phyloP scores from a whole-genome alignment of 1,140 invertebrate species.

The Drosophila micromelanica region DNA sequence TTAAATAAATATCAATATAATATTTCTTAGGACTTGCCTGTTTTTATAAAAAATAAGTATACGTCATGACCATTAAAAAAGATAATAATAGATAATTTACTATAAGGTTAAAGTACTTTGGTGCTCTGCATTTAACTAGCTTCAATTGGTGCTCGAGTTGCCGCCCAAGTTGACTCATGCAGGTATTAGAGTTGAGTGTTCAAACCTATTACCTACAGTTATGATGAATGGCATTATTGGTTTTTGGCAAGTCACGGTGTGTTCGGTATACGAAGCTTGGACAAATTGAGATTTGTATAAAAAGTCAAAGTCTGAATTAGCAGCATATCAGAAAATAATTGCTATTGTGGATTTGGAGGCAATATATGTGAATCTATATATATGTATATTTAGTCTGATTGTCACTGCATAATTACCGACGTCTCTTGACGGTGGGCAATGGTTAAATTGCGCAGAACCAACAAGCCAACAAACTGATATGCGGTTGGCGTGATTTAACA shows the following conservation, averaged over 20 bases:
- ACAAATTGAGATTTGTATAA: constrained; percentile 44
- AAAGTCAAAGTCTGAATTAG: constrained; percentile 59
- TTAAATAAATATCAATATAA: too few species aligned
- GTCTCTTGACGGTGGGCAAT: constrained; percentile 31
- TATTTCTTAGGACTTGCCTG: too few species aligned
- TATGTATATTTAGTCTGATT: constrained; percentile 30
- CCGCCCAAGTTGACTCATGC: constrained; percentile 24
- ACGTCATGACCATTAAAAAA: too few species aligned
- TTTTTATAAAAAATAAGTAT: too few species aligned
- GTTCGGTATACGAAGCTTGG: constrained; percentile 38
- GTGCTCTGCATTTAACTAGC: constrained; percentile 32
- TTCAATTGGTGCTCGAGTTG: constrained; percentile 4
- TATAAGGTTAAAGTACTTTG: background rate
- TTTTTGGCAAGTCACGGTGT: constrained; percentile 57
- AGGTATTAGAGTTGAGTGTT: background rate
- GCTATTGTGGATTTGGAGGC: constrained; percentile 60
- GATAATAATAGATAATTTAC: background rate
- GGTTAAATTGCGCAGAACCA: constrained; percentile 22
- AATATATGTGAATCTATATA: constrained; percentile 4
- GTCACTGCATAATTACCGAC: constrained; percentile 66
- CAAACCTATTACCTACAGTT: constrained; percentile 32
- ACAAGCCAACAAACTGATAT: too few species aligned
- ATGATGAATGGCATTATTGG: constrained; percentile 40
- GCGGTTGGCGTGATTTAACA: constrained; percentile 74
- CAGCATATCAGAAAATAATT: constrained; percentile 69